A percentile compares a stretch with the other conserved stretches of the same genome.
Conservation (phyloP, 2,113 vertebrate species). For the Ictalurus punctatus region DNA sequence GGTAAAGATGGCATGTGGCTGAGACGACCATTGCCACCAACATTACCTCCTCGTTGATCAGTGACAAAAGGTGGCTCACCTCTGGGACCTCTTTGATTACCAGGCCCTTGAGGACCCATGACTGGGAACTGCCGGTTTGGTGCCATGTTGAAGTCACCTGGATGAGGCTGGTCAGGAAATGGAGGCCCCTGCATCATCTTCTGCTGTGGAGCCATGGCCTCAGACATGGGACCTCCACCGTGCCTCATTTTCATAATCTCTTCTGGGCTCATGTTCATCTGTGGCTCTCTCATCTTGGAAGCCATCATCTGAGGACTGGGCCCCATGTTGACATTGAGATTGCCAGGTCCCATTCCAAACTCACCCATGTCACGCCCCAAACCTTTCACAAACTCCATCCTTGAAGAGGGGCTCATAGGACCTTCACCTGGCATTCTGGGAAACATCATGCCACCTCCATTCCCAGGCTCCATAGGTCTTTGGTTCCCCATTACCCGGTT, state of each 20-base stretch:
- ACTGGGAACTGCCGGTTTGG: conserved; percentile 88
- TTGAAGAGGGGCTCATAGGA: conserved; percentile 91
- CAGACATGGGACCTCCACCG: conserved; percentile 75
- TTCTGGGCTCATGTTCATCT: conserved; percentile 83
- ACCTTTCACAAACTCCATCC: conserved; percentile 86
- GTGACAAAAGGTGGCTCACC: conserved; percentile 83
- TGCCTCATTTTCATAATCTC: conserved; percentile 91
- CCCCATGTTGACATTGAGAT: conserved; percentile 81
- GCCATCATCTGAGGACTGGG: conserved; percentile 87
- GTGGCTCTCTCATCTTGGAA: conserved; percentile 88
- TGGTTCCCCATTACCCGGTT: conserved; percentile 91
- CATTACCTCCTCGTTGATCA: conserved; percentile 85
- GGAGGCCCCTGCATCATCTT: conserved; percentile 86
- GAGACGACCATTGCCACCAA: conserved; percentile 86
- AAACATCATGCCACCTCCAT: conserved; percentile 83
- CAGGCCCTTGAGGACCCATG: conserved; percentile 82
- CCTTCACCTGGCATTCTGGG: conserved; percentile 91
- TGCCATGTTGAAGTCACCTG: conserved; percentile 90
- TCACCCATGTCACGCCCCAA: conserved; percentile 85
- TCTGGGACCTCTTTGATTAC: conserved; percentile 83
- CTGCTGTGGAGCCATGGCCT: conserved; percentile 87
- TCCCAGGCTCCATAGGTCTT: conserved; percentile 90
- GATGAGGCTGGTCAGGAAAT: conserved; percentile 86
- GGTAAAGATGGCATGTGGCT: conserved; percentile 93
- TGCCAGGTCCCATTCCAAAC: conserved; percentile 88